Evolutionary conservation across 2,113 vertebrate species (phyloP).

Genomic region (Tiliqua scincoides): DNA sequence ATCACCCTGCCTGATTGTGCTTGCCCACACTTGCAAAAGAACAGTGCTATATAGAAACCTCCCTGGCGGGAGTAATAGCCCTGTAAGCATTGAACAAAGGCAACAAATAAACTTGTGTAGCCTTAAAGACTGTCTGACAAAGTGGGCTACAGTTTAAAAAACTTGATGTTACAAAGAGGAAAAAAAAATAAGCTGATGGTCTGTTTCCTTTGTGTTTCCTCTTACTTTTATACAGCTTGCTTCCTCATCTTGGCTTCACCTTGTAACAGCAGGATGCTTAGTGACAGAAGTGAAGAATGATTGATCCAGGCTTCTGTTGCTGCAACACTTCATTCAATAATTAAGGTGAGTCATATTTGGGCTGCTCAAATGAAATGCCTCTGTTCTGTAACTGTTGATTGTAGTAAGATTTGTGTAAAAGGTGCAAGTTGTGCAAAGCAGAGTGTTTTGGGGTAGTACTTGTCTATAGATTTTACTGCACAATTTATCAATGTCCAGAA

Average conservation of each 20-base stretch:
- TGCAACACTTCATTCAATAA: constrained; percentile 15
- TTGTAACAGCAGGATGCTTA: background rate
- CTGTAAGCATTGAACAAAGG: background rate
- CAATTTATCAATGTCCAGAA: constrained; percentile 1
- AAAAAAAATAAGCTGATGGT: background rate
- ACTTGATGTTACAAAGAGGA: background rate
- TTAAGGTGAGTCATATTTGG: constrained; percentile 41
- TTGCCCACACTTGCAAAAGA: background rate
- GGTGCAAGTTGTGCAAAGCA: background rate
- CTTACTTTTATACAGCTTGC: constrained; percentile 20
- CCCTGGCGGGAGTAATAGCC: background rate
- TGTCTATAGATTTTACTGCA: background rate
- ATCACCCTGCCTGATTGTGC: background rate
- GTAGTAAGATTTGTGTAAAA: background rate
- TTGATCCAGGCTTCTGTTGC: constrained; percentile 20
- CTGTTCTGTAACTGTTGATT: fast-evolving
- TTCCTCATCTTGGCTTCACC: constrained; percentile 41
- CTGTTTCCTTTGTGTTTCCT: background rate
- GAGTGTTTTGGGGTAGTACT: background rate
- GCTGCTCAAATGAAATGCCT: constrained; percentile 23
- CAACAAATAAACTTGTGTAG: background rate
- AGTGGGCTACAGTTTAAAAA: background rate
- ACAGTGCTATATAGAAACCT: background rate
- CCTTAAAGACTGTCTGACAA: background rate
- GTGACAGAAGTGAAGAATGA: constrained; percentile 18